Base-by-base conservation (phyloP, 2,888 invertebrate genomes). In the Drosophila kambysellisi region DNA sequence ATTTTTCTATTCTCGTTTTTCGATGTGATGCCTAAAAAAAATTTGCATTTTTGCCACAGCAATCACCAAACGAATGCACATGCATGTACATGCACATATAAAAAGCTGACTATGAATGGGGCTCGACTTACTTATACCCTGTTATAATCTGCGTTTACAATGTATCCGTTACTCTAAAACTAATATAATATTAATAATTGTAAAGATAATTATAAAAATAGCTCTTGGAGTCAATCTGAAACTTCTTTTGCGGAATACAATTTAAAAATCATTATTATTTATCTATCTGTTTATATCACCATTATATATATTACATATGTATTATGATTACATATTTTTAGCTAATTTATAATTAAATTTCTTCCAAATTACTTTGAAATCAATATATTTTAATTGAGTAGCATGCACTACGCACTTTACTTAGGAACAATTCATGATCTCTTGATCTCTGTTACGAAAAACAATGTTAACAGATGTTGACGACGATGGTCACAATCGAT, bases 41-140 rank as follows among this genome's bases (percentile, higher is more conserved):
- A 89, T 83, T 83, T 87, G 81, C 87, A 89, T 87, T 85, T 89
- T 89, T 81, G 69, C 83, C 66, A 80, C 65, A 80, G 67, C 68
- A 57, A 63, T 57, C 69, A 70, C 60, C 76, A 83, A 78, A 76
- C 81, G 82, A 79, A 76, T 82, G 76, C 83, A 85, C 76, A 78
- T 74, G 68, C 76, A 83, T 61, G 48, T 25, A 63, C 57, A n/a
- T 12, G 20, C n/a, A 57, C 15, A 57, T 52, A 76, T 43, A 62
- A 53, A 37, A 50, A 69, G 17, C 11, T 17, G 39, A n/a, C n/a
- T 51, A 29, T 4, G 5, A 6, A 5, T n/a, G 20, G 8, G 43
- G 20, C 20, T 3, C 33, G 37, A 58, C 51, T 9, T 0, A 4
- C 9, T 48, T 4, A 63, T 75, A 64, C 56, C 61, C 72, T 70